Evolutionary conservation across 2,888 invertebrate species (phyloP), one percentile per base, ranked within the genome.

Genomic region (Microdon myrmicae): DNA sequence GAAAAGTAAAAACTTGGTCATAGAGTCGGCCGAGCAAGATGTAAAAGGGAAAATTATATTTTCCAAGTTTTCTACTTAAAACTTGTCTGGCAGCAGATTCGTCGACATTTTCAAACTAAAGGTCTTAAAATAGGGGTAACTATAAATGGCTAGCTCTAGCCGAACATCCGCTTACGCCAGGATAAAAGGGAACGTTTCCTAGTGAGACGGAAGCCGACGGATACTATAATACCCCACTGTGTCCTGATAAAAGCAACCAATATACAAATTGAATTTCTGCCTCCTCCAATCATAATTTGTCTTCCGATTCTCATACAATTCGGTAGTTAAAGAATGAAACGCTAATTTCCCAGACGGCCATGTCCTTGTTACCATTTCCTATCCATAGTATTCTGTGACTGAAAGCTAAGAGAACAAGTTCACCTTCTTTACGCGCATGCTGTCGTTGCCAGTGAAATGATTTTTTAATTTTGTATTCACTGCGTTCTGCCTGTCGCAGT

Each of bases 41-140:
- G 12, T 12, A 10, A 13, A 22, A 26, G 45, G 45, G 43, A 49
- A 47, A 64, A 47, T 64, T 64, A 58, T 64, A 58, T 58, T 64
- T 64, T 58, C 64, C 51, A 64, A 64, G 64, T 64, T 64, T 64
- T 64, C 64, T 51, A 64, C 64, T 64, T 64, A 64, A 58, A 64
- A 64, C 51, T 64, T 64, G 64, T 53, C 58, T 53, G n/a, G 37
- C 28, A 8, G 9, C 43, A 47, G 58, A 45, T 64, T 51, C 64
- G 45, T 51, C 37, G 16, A n/a, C 43, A 25, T 58, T 53, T 56
- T 43, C 43, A 14, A 64, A 64, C 53, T 64, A 58, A 58, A 51
- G 64, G n/a, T n/a, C n/a, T n/a, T n/a, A n/a, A n/a, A n/a, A n/a
- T n/a, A n/a, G n/a, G n/a, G n/a, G n/a, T n/a, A n/a, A n/a, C n/a